These are phyloP conservation scores for Ameiurus melas DNA, from an alignment of 2,113 vertebrate species.

Conservation along the genomic window DNA sequence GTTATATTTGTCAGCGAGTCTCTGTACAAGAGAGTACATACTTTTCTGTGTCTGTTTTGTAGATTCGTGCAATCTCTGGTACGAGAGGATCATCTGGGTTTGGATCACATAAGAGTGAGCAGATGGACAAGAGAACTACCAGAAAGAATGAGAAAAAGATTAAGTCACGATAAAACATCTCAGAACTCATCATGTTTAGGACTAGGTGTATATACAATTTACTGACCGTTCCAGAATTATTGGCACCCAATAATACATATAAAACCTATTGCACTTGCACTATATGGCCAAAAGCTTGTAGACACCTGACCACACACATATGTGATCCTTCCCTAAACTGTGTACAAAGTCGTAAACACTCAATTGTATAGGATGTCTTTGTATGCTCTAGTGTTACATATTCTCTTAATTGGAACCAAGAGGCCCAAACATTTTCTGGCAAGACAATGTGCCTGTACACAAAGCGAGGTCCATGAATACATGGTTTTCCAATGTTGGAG, in stretches of 20 bases:
- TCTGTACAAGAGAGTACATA: slow-evolving; percentile 54
- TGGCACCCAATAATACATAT: not conserved
- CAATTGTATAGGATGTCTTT: not conserved
- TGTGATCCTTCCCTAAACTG: not conserved
- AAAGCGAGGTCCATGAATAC: not conserved
- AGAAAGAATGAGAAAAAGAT: not conserved
- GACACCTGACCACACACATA: not conserved
- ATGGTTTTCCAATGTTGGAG: too few relatives aligned
- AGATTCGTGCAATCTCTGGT: slow-evolving; percentile 80
- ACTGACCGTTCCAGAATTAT: not conserved
- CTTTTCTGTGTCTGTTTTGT: slow-evolving; percentile 77
- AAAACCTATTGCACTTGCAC: not conserved
- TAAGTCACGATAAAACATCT: not conserved
- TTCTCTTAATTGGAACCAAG: not conserved
- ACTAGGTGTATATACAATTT: not conserved
- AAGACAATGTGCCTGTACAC: not conserved
- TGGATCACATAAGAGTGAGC: slow-evolving; percentile 80
- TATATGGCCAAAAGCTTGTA: not conserved
- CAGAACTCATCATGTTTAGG: not conserved
- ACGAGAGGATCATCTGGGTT: slow-evolving; percentile 80
- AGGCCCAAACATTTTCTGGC: not conserved
- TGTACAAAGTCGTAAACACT: not conserved
- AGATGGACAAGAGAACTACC: slow-evolving; percentile 79
- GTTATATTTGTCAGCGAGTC: not conserved
- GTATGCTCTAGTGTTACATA: not conserved